Evolutionary conservation across 2,888 invertebrate species (phyloP).

Genomic region (Endotricha flammealis): DNA sequence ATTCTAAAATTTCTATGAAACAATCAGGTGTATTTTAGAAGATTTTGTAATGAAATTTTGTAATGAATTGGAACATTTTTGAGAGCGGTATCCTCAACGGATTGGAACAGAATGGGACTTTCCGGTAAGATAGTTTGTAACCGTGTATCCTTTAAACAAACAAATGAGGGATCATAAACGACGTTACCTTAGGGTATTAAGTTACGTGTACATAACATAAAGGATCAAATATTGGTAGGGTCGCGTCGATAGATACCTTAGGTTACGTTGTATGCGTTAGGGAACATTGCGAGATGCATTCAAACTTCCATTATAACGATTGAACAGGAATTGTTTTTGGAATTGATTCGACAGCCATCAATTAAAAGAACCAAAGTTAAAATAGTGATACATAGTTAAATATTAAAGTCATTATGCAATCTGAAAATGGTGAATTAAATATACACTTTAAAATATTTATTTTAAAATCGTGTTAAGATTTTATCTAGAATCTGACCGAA

Average conservation of each 20-base stretch:
- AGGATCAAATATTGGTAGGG: conserved; percentile 55
- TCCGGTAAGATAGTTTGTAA: conserved; percentile 15
- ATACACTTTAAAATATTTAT: not conserved
- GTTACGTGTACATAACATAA: conserved; percentile 57
- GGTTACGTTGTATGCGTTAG: conserved; percentile 18
- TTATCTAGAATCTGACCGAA: too few species aligned
- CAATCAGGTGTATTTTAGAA: not conserved
- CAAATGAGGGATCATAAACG: conserved; percentile 66
- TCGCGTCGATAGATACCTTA: conserved; percentile 35
- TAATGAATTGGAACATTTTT: not conserved
- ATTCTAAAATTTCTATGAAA: conserved; percentile 17
- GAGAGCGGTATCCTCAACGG: not conserved
- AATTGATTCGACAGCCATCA: conserved; percentile 59
- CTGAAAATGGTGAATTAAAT: conserved; percentile 9
- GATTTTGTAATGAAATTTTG: not conserved
- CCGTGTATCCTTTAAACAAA: conserved; percentile 44
- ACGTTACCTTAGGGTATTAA: conserved; percentile 49
- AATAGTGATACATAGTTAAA: conserved; percentile 23
- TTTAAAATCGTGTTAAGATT: not conserved
- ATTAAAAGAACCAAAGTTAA: conserved; percentile 63
- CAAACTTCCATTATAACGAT: conserved; percentile 13
- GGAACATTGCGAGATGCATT: conserved; percentile 1
- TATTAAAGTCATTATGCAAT: conserved; percentile 15
- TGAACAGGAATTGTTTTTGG: conserved; percentile 62
- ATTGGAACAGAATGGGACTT: conserved; percentile 1